Base-by-base conservation (phyloP, 2,888 invertebrate genomes). In the Synanthedon tipuliformis region DNA sequence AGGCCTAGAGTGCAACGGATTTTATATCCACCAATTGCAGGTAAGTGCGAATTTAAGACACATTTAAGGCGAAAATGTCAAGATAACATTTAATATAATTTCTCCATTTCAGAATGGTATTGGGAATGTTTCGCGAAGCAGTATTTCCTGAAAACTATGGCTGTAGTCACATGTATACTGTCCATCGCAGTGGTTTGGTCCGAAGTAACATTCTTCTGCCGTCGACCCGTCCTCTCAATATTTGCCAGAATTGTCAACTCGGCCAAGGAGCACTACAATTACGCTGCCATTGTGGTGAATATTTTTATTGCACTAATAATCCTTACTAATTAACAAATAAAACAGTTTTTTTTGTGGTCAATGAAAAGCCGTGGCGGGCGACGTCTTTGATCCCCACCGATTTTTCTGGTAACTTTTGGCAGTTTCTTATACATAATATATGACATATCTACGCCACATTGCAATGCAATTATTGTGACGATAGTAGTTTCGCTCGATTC, bases 181-280 rank as follows among this genome's bases (percentile, higher is more conserved):
- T 98, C 98, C 0, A 83, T 94, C 23, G 92, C 94, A 71, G 97
- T 99, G 40, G 96, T 99, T n/a, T 98, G 99, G 98, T 99, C 98
- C 0, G 99, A 99, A 87, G 92, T 99, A 67, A 97, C 99, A 1
- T 99, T 99, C 87, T 99, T 99, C 88, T 94, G 94, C 71, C 93
- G 94, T 66, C 85, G 90, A 23, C 99, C 99, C 0, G 96, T 97
- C 18, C 89, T 99, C 3, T 99, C 99, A 1, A 90, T 99, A 60
- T 99, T 99, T 81, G 99, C 99, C n/a, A 92, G 94, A 59, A 94
- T 99, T 65, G 92, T 99, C 23, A 92, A 94, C 65, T 88, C 93
- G 45, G 95, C 97, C 12, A 93, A 92, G 67, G 78, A 81, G 12
- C 92, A 91, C 61, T 95, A 97, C 70, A 96, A 97, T 78, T 99